phyloP scores from a whole-genome alignment of 2,797 vertebrate species.

The Meda fulgida region DNA sequence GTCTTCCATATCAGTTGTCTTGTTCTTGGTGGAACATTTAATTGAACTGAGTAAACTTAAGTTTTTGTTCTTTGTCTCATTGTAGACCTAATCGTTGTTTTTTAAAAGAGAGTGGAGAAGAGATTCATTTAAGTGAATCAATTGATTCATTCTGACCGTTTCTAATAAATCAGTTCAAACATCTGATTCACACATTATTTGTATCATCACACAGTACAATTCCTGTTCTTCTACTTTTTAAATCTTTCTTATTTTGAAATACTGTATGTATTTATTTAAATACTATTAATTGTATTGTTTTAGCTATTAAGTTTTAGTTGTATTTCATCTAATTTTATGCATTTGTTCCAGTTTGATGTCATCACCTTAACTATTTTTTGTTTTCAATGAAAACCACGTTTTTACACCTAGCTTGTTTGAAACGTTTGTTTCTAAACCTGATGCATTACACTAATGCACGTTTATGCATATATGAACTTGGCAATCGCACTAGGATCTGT shows the following conservation, averaged over 20 bases:
- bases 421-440: too few relatives aligned
- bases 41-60: neutral
- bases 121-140: neutral
- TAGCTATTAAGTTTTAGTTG: neutral
- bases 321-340: neutral
- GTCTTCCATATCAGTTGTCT: neutral
- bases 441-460: too few relatives aligned
- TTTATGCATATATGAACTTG: neutral
- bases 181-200: neutral
- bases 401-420: too few relatives aligned
- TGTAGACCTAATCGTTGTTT: neutral
- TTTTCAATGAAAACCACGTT: too few relatives aligned
- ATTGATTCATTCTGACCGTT: neutral
- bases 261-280: neutral
- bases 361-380: too few relatives aligned
- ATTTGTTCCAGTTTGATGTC: neutral
- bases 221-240: neutral
- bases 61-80: neutral
- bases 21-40: neutral
- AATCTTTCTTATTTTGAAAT: neutral
- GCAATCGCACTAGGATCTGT: too few relatives aligned
- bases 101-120: conserved; percentile 2
- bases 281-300: neutral
- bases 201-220: neutral
- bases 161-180: neutral